Percentiles rank a stretch among this genome's conserved stretches.
phyloP scores from a whole-genome alignment of 2,797 vertebrate species.

The Platalea minor region DNA sequence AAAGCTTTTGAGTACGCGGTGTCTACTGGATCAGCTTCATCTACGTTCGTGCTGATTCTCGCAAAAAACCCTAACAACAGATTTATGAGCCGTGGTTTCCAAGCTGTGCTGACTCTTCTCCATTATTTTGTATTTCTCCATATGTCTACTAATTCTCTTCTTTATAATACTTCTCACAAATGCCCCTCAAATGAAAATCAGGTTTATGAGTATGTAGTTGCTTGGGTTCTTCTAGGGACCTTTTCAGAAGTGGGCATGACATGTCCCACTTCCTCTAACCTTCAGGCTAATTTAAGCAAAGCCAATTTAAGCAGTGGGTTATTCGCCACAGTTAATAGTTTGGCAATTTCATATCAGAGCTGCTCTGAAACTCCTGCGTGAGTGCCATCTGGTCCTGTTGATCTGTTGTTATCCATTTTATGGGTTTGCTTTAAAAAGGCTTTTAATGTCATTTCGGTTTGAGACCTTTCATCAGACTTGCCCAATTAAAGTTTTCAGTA shows the following conservation, averaged over 20 bases:
- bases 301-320: slow-evolving; percentile 19
- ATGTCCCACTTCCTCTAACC: neutral
- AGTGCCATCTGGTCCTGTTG: slow-evolving; percentile 56
- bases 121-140: slow-evolving; percentile 2
- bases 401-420: neutral
- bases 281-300: slow-evolving; percentile 30
- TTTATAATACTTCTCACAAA: neutral
- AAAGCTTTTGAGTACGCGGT: neutral
- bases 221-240: neutral
- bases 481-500: neutral
- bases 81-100: neutral
- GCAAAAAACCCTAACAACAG: neutral
- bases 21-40: neutral
- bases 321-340: slow-evolving; percentile 40
- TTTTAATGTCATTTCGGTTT: slow-evolving; percentile 9
- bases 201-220: neutral
- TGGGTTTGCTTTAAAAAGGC: slow-evolving; percentile 11
- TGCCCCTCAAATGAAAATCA: neutral
- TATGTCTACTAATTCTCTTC: neutral
- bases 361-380: neutral
- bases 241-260: neutral
- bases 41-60: accelerated
- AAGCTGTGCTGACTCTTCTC: neutral
- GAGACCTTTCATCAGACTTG: slow-evolving; percentile 11
- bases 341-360: slow-evolving; percentile 34